These are phyloP conservation scores for Pachycephus smyrnensis DNA, from an alignment of 2,888 invertebrate genomes.

Conservation along the genomic window DNA sequence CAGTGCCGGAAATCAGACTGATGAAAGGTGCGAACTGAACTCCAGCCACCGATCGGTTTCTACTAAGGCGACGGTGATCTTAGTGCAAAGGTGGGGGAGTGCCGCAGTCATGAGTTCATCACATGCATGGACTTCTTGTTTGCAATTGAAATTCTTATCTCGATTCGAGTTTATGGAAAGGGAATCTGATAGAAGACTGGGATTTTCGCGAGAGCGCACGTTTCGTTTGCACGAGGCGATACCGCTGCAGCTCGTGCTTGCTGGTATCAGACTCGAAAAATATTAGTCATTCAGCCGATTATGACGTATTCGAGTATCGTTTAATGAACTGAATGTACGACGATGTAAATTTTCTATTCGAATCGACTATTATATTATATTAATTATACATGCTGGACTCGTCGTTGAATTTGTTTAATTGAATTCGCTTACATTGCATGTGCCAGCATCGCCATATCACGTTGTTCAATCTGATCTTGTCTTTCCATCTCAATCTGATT, in stretches of 20 bases:
- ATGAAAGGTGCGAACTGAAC: not conserved
- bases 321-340: not conserved
- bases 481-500: constrained; percentile 95
- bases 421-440: constrained; percentile 89
- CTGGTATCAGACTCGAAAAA: not conserved
- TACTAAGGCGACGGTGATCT: not conserved
- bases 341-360: not conserved
- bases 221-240: not conserved
- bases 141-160: constrained; percentile 31
- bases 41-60: not conserved
- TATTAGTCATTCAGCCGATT: not conserved
- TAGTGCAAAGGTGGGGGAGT: constrained; percentile 4
- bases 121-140: constrained; percentile 35
- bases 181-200: not conserved
- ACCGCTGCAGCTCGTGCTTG: not conserved
- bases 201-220: not conserved
- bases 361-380: not conserved
- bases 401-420: not conserved
- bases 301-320: not conserved
- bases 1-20: not conserved
- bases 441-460: constrained; percentile 99
- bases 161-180: not conserved
- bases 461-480: constrained; percentile 98
- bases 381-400: not conserved
- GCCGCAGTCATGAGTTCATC: constrained; percentile 24